Conservation (phyloP, 2,888 invertebrate species). For the Calephelis perditalis region DNA sequence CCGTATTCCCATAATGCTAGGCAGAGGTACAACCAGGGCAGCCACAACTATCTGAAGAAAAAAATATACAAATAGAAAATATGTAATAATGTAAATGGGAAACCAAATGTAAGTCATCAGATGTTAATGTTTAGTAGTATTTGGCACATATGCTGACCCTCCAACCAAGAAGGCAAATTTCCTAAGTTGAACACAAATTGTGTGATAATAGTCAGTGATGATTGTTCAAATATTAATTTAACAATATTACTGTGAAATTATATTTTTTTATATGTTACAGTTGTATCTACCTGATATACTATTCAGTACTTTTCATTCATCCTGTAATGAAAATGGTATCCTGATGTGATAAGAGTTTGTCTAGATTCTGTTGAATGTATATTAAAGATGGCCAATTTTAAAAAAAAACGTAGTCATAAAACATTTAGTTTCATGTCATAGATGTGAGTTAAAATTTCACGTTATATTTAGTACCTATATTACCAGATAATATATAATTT, state of each 20-base stretch:
- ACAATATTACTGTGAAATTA: not conserved
- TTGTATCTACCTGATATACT: not conserved
- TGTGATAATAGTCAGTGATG: constrained; percentile 5
- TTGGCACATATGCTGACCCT: no score
- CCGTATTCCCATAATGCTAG: no score
- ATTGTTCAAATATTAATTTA: not conserved
- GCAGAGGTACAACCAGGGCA: no score
- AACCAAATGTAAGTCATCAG: no score
- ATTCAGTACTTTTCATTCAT: no score
- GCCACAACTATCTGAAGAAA: no score
- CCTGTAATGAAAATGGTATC: no score
- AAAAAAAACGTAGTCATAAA: not conserved
- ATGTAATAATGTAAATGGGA: no score
- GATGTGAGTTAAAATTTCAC: constrained; percentile 6
- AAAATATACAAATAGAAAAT: no score
- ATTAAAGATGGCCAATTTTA: not conserved
- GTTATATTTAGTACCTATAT: constrained; percentile 14
- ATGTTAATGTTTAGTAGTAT: no score
- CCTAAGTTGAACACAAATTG: not conserved
- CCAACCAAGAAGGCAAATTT: not conserved
- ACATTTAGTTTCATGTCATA: not conserved
- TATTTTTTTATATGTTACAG: not conserved
- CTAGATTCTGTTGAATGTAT: not conserved
- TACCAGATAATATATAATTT: constrained; percentile 42
- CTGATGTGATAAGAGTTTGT: no score